Percentiles rank a stretch among this genome's conserved stretches.
Evolutionary conservation across 2,888 invertebrate species (phyloP).

Genomic region (Noctua comes): DNA sequence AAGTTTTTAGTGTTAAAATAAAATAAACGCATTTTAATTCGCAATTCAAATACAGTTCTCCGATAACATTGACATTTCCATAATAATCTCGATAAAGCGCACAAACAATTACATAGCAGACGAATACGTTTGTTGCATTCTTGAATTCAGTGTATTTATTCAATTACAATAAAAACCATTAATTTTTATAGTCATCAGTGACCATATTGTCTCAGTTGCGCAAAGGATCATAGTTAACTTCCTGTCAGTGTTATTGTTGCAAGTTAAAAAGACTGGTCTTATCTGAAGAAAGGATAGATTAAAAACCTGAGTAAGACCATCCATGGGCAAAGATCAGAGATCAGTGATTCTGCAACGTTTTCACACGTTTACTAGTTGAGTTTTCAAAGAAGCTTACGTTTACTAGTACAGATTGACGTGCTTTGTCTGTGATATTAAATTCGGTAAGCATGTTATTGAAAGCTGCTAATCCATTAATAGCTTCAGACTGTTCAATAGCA

Average conservation of each 20-base stretch:
- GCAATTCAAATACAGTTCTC: background rate
- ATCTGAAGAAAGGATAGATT: background rate
- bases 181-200: background rate
- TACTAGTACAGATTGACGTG: background rate
- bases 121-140: background rate
- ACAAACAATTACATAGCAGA: background rate
- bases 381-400: background rate
- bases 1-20: background rate
- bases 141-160: background rate
- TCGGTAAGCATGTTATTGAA: conserved; percentile 16
- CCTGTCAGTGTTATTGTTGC: background rate
- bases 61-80: background rate
- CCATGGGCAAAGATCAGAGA: background rate
- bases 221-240: background rate
- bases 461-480: background rate
- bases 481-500: background rate
- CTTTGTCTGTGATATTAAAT: conserved; percentile 3
- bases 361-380: background rate
- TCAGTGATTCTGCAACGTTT: background rate
- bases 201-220: background rate
- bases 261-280: background rate
- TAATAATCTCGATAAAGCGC: conserved; percentile 3
- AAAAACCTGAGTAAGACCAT: background rate
- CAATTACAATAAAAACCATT: conserved; percentile 4
- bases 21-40: background rate